Evolutionary conservation across 2,888 invertebrate genomes (phyloP).

Genomic region (Polyommatus iphigenia): DNA sequence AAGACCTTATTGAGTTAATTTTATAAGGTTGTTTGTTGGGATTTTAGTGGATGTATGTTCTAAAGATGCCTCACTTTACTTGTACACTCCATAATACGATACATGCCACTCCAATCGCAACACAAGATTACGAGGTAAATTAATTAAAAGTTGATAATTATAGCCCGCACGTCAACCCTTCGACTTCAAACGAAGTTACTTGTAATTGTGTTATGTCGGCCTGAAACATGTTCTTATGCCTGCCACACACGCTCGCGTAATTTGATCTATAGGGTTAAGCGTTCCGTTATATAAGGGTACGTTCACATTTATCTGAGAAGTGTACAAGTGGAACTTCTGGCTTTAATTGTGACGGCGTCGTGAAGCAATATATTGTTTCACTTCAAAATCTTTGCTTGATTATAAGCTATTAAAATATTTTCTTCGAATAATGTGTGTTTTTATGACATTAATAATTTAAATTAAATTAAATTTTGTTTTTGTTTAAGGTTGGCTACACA

Average conservation of each 20-base stretch:
- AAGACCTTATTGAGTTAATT: no score
- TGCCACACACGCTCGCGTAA: conserved; percentile 4
- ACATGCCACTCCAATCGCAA: not conserved
- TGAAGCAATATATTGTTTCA: no score
- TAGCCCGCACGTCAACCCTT: conserved; percentile 16
- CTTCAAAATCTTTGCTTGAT: no score
- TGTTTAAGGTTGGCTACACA: no score
- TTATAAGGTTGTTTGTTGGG: no score
- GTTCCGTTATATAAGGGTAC: not conserved
- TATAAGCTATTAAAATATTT: no score
- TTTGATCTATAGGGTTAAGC: conserved; percentile 2
- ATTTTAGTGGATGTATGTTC: no score
- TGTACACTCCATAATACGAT: not conserved
- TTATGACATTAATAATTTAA: no score
- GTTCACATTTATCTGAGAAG: not conserved
- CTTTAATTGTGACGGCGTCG: no score
- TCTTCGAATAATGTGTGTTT: no score
- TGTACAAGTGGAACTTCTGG: not conserved
- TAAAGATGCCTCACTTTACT: no score
- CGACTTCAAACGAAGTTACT: conserved; percentile 4
- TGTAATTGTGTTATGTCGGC: conserved; percentile 15
- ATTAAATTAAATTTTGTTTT: no score
- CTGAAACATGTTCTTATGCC: conserved; percentile 5
- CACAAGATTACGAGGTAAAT: conserved; percentile 8
- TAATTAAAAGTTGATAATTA: conserved; percentile 22